A percentile compares a stretch with the other conserved stretches of the same genome.
These are phyloP conservation scores for Dicrostonyx torquatus DNA, from an alignment of 2,797 vertebrate species.

Conservation along the genomic window DNA sequence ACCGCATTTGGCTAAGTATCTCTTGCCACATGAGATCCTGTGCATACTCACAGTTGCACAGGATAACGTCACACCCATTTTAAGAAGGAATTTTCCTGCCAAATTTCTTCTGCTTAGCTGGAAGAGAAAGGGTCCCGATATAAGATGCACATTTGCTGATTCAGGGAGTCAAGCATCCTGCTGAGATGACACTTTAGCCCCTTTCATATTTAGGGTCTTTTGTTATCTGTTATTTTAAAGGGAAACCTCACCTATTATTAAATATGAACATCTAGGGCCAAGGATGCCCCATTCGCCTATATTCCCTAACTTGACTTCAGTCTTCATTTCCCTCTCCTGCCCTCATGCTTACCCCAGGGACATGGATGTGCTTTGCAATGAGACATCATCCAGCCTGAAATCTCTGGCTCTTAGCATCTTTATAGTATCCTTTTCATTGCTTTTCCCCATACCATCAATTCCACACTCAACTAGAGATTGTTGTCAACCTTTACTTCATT, in stretches of 20 bases:
- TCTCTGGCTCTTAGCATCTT: not conserved
- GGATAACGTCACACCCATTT: not conserved
- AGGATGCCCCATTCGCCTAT: not conserved
- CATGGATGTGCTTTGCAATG: not conserved
- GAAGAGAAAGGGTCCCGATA: not conserved
- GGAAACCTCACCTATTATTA: not conserved
- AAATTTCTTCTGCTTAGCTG: not conserved
- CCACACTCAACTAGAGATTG: not conserved
- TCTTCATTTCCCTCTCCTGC: not conserved
- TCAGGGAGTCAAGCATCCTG: not conserved
- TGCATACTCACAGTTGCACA: not conserved
- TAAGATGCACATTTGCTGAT: not conserved
- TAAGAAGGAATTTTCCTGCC: not conserved
- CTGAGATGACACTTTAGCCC: not conserved
- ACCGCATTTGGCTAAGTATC: not conserved
- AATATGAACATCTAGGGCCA: not conserved
- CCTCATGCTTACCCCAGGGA: not conserved
- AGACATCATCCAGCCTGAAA: not conserved
- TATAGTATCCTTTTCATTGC: not conserved
- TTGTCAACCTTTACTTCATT: conserved; percentile 13
- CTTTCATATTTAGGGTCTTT: not conserved
- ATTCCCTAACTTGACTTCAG: not conserved
- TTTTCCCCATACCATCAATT: not conserved
- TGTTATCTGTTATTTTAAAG: not conserved
- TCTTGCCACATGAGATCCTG: not conserved